Evolutionary conservation across 1,140 invertebrate species (phyloP).

Genomic region (Himalopsyche phryganea): DNA sequence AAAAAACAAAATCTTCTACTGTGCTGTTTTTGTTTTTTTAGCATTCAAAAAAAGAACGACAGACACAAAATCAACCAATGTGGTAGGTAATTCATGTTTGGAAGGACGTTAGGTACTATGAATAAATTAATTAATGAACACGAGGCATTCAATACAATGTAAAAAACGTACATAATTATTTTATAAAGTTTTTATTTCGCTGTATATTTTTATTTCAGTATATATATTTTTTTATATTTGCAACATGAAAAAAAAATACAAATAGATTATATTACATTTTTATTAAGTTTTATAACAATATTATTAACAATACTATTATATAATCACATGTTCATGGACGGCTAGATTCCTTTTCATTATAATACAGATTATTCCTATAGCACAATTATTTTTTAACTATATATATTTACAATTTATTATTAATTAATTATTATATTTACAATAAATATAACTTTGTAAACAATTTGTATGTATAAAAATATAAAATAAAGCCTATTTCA

Average conservation of each 20-base stretch:
- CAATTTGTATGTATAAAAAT: conserved; percentile 23
- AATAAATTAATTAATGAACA: too few relatives aligned
- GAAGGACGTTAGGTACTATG: too few relatives aligned
- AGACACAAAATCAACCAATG: too few relatives aligned
- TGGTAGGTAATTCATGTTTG: too few relatives aligned
- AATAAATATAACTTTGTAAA: not conserved
- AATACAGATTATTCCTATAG: conserved; percentile 12
- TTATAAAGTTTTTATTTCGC: too few relatives aligned
- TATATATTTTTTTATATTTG: not conserved
- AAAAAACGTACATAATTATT: too few relatives aligned
- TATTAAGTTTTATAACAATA: not conserved
- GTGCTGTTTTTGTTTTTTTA: too few relatives aligned
- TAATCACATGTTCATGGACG: conserved; percentile 29
- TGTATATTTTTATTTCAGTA: too few relatives aligned
- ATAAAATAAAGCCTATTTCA: conserved; percentile 29
- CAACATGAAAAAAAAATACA: conserved; percentile 1
- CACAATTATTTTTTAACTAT: conserved; percentile 1
- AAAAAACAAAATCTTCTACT: too few relatives aligned
- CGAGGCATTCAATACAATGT: too few relatives aligned
- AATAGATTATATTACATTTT: not conserved
- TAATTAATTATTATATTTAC: conserved; percentile 11
- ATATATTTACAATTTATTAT: not conserved
- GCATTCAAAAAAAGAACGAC: too few relatives aligned
- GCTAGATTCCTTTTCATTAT: conserved; percentile 2
- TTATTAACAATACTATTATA: conserved; percentile 9